These are phyloP conservation scores for Dusona sp. DNA, from an alignment of 2,888 invertebrate genomes.

Conservation along the genomic window DNA sequence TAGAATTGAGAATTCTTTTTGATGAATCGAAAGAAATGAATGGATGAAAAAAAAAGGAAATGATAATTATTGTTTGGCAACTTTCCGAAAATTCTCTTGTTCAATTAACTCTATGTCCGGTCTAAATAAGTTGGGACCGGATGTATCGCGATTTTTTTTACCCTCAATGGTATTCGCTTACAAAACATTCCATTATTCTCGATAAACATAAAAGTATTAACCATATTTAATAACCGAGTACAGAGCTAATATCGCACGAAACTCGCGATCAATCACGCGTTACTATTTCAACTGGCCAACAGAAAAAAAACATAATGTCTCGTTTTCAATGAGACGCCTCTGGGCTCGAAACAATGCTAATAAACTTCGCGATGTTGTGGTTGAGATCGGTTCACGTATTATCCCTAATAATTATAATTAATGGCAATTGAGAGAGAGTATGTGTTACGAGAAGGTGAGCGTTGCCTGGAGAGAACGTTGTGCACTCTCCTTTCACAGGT, in stretches of 20 bases:
- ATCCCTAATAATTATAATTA: slow-evolving; percentile 67
- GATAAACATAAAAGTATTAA: slow-evolving; percentile 40
- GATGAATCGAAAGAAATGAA: no score
- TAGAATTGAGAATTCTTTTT: no score
- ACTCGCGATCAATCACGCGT: slow-evolving; percentile 49
- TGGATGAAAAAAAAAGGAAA: not conserved
- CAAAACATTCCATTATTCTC: slow-evolving; percentile 17
- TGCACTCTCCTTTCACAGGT: slow-evolving; percentile 38
- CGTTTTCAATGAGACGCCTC: slow-evolving; percentile 30
- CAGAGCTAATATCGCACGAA: slow-evolving; percentile 39
- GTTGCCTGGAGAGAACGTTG: slow-evolving; percentile 38
- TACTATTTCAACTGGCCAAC: slow-evolving; percentile 23
- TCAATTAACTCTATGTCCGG: not conserved
- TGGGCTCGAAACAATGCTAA: slow-evolving; percentile 59
- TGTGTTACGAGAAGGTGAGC: slow-evolving; percentile 46
- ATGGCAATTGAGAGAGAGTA: slow-evolving; percentile 52
- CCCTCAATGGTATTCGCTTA: not conserved
- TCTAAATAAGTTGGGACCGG: not conserved
- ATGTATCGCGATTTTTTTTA: slow-evolving; percentile 15
- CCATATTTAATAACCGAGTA: slow-evolving; percentile 43
- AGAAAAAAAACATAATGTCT: slow-evolving; percentile 20
- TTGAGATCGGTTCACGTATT: slow-evolving; percentile 53
- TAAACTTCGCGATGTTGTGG: slow-evolving; percentile 46
- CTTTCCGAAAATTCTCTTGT: not conserved
- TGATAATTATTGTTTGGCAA: not conserved